Percentiles rank a stretch among this genome's conserved stretches.
Evolutionary conservation across 1,140 invertebrate species (phyloP).

Genomic region (Megathymus violae): DNA sequence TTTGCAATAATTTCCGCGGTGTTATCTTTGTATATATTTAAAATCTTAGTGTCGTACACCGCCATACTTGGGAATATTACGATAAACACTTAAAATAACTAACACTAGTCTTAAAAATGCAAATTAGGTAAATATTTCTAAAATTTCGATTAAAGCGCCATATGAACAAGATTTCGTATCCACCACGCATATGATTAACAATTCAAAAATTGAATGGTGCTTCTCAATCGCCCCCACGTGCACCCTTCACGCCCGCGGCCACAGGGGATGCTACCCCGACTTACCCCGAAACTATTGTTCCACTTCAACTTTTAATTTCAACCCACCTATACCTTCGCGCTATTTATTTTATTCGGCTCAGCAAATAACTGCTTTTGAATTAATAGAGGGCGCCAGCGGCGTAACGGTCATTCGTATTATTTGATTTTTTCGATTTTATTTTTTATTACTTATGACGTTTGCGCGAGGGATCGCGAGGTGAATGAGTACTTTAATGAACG

Average conservation of each 20-base stretch:
- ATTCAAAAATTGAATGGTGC: slow-evolving; percentile 33
- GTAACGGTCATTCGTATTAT: slow-evolving; percentile 42
- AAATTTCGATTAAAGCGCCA: neutral
- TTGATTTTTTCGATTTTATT: slow-evolving; percentile 37
- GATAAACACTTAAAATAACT: no score
- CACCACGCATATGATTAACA: slow-evolving; percentile 25
- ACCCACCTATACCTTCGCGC: slow-evolving; percentile 39
- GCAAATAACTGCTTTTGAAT: slow-evolving; percentile 46
- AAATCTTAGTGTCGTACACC: no score
- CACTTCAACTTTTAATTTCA: slow-evolving; percentile 44
- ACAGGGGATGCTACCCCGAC: slow-evolving; percentile 23
- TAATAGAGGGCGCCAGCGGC: slow-evolving; percentile 40
- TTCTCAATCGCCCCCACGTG: slow-evolving; percentile 29
- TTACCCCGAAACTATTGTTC: slow-evolving; percentile 35
- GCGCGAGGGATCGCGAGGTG: slow-evolving; percentile 31
- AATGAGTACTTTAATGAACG: slow-evolving; percentile 33
- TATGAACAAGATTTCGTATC: neutral
- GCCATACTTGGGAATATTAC: no score
- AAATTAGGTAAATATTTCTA: no score
- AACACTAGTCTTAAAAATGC: no score
- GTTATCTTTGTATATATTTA: no score
- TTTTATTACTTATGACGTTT: slow-evolving; percentile 39
- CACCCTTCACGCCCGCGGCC: slow-evolving; percentile 29
- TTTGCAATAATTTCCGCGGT: no score
- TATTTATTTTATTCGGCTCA: slow-evolving; percentile 44